phyloP scores from a whole-genome alignment of 2,113 vertebrate species.

The Forbesichthys agassizii region DNA sequence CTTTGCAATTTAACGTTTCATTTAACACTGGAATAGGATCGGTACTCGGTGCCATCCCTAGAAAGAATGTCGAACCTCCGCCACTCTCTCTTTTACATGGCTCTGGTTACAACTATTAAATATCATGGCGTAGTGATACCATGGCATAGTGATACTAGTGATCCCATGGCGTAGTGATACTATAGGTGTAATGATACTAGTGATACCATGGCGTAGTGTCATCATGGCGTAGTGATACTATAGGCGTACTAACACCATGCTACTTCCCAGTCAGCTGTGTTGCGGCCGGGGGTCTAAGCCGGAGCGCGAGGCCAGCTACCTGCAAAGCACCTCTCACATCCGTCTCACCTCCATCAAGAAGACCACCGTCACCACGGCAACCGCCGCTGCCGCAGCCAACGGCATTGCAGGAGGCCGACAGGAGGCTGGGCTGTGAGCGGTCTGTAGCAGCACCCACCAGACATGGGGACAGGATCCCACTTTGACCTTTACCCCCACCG shows the following conservation, averaged over 20 bases:
- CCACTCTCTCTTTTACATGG: no score
- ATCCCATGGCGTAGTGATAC: no score
- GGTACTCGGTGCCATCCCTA: no score
- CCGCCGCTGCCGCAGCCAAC: slow-evolving; percentile 21
- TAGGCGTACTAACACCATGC: background rate
- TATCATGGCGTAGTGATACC: no score
- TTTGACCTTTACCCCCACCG: background rate
- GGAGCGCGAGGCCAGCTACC: slow-evolving; percentile 82
- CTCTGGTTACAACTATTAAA: no score
- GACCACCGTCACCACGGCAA: slow-evolving; percentile 70
- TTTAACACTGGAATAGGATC: no score
- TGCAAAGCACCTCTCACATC: slow-evolving; percentile 86
- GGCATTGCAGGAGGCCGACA: slow-evolving; percentile 40
- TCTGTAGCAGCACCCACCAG: background rate
- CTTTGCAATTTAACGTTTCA: no score
- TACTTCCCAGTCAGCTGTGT: slow-evolving; percentile 73
- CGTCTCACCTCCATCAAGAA: slow-evolving; percentile 91
- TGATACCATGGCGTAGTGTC: background rate
- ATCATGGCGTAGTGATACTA: background rate
- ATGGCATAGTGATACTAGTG: no score
- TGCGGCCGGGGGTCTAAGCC: slow-evolving; percentile 70
- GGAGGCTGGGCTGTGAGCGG: slow-evolving; percentile 58
- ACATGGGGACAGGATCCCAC: background rate
- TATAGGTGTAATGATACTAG: no score
- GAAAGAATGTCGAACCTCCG: no score